Evolutionary conservation across 2,888 invertebrate genomes (phyloP), one percentile per base, ranked within the genome.

Genomic region (Chaetogeoica ovagalla): DNA sequence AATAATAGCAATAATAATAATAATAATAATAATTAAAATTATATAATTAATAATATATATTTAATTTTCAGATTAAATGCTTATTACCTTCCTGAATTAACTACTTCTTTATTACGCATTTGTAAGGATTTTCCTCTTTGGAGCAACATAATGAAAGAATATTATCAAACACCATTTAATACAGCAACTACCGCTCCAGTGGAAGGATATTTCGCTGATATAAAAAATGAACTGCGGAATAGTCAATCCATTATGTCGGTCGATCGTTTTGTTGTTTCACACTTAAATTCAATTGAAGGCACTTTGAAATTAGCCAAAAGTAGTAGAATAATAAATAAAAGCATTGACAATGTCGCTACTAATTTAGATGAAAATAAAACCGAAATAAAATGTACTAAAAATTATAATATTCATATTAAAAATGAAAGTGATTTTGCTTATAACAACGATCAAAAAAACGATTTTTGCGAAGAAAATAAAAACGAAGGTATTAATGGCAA

Each of bases 161-260:
- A 30, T 30, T 30, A 30, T 30, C 30, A 30, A 30, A 30, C 30
- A 30, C 30, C 30, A 4, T 68, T 68, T 23, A 8, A 48, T 23
- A 68, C 68, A 48, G 48, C 68, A 23, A 68, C 68, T 17, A 48
- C 68, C 23, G 68, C 68, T 23, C 68, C 48, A 68, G 68, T 68
- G 7, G 68, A 48, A 48, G 48, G 68, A 8, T 68, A 68, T 39
- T 68, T 68, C 8, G 48, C 48, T 68, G 68, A 68, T 17, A 15
- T 68, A 23, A 52, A 68, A 68, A 66, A 66, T 7, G 66, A 66
- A 21, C 21, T 48, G 37, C 6, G 68, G 0, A 48, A 17, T 7
- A 19, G 15, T 17, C 48, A 48, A 0, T 15, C 21, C 21, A 15
- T 43, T 13, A 43, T 66, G 39, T 13, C 66, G 9, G 39, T 43